Evolutionary conservation across 53 echinoderm and acorn worm genomes (phyloP), one percentile per base, ranked within the genome.

Genomic region (Henricia sp.): DNA sequence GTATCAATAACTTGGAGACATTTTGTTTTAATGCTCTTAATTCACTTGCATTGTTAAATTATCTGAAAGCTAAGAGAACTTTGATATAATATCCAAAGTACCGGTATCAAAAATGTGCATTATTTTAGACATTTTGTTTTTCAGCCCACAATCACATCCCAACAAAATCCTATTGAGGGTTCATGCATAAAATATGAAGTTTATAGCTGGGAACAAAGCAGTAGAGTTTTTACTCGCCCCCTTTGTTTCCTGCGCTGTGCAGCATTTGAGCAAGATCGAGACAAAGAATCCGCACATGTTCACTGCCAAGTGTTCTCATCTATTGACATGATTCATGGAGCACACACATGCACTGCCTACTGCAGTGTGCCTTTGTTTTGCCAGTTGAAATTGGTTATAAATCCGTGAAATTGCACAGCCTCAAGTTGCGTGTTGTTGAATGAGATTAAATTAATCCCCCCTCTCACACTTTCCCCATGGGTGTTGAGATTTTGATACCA

Each of bases 381-480:
- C 37, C 37, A 60, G 62, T 34, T 41, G 50, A 53, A 73, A 54
- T 73, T 54, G 52, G 53, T 73, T 42, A 36, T 20, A 73, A 54
- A 36, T 53, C 37, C 10, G 54, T 73, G 53, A 73, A 73, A 73
- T 73, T 73, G 54, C 73, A 46, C 29, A 8, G 68, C 27, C 4
- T 24, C 25, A 16, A 2, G 56, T 56, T 25, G 20, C n/a, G n/a
- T n/a, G n/a, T n/a, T n/a, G n/a, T n/a, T n/a, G n/a, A n/a, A n/a
- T n/a, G n/a, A n/a, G 27, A 6, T 19, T 53, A 53, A 19, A 53
- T 24, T 0, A 0, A 56, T 28, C 27, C 52, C 52, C 3, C 16
- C 11, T 0, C 52, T 6, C 52, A 19, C 14, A 19, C 19, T 51
- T 17, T 11, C 21, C 4, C 21, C 52, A 51, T 51, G 17, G 52